Percentiles rank a stretch among this genome's conserved stretches.
Conservation (phyloP, 2,113 vertebrate species). For the Mormyrus iriodes region DNA sequence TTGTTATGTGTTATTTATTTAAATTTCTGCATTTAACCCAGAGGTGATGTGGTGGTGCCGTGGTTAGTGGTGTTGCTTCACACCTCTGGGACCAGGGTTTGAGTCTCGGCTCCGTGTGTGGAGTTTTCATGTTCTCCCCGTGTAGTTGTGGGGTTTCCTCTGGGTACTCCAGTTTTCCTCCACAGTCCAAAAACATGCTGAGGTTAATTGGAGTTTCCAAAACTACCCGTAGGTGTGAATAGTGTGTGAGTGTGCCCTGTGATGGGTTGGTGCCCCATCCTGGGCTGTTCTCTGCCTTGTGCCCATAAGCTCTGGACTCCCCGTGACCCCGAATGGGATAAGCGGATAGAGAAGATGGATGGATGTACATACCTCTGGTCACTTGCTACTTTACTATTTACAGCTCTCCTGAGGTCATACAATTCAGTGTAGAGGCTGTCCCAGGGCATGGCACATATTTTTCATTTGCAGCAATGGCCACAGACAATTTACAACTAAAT, state of each 20-base stretch:
- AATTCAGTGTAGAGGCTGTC: neutral
- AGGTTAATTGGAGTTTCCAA: neutral
- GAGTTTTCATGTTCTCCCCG: neutral
- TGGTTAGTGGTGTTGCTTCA: neutral
- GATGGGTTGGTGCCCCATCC: neutral
- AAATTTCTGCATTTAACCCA: neutral
- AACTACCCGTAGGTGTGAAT: neutral
- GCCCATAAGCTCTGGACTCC: neutral
- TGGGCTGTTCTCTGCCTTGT: neutral
- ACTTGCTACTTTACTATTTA: neutral
- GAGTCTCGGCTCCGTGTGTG: neutral
- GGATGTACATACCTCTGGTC: neutral
- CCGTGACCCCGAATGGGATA: neutral
- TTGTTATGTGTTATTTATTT: neutral
- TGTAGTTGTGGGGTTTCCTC: neutral
- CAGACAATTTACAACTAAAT: neutral
- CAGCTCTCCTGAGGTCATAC: neutral
- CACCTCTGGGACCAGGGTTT: neutral
- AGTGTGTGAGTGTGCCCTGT: neutral
- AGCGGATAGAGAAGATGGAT: neutral
- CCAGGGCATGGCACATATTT: neutral
- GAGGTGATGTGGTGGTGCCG: neutral
- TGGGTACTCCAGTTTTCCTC: neutral
- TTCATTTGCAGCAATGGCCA: neutral
- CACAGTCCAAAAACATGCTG: neutral